phyloP scores from a whole-genome alignment of 2,888 invertebrate species.

The Dolichomitus sp. region DNA sequence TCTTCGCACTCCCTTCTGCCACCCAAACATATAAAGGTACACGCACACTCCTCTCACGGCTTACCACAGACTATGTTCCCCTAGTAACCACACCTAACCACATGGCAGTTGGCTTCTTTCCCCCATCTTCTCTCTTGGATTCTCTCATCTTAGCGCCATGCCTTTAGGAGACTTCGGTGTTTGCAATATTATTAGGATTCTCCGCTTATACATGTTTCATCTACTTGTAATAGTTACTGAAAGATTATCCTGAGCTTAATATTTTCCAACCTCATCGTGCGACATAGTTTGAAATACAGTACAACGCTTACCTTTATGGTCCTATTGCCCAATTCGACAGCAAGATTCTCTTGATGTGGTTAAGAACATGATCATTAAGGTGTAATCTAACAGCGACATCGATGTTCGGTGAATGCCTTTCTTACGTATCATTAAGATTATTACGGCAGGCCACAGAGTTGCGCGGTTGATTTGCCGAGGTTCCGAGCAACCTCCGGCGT shows the following conservation, averaged over 20 bases:
- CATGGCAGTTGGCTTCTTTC: conserved; percentile 6
- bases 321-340: neutral
- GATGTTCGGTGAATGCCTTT: neutral
- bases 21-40: conserved; percentile 24
- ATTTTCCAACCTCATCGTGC: neutral
- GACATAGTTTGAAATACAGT: neutral
- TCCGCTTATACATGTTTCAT: conserved; percentile 8
- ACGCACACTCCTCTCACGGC: conserved; percentile 7
- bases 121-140: neutral
- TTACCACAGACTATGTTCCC: conserved; percentile 6
- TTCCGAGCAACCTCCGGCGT: conserved; percentile 63
- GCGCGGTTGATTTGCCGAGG: conserved; percentile 58
- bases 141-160: neutral
- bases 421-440: conserved; percentile 40
- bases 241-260: neutral
- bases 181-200: conserved; percentile 22
- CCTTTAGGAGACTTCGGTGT: neutral
- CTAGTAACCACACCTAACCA: conserved; percentile 6
- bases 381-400: neutral
- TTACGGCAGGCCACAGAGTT: conserved; percentile 48
- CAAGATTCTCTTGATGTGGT: neutral
- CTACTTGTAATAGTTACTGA: neutral
- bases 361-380: neutral
- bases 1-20: conserved; percentile 19
- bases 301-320: neutral